These are phyloP conservation scores for Harpagifer antarcticus DNA, from an alignment of 2,797 vertebrate species.

Conservation along the genomic window DNA sequence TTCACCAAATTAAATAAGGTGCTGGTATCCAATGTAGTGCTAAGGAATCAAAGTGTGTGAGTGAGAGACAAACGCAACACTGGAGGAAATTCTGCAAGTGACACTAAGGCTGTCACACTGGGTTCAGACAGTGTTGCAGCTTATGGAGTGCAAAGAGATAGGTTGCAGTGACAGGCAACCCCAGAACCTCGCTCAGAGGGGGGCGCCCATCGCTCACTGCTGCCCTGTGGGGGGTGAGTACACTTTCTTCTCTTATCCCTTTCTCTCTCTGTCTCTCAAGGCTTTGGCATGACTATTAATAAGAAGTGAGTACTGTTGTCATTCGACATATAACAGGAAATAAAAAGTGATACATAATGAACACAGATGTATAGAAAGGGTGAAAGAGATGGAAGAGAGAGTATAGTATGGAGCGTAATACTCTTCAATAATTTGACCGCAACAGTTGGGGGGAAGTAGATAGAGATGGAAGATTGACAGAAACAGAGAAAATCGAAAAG, in stretches of 20 bases:
- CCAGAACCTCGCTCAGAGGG: constrained; percentile 58
- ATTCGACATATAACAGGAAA: constrained; percentile 34
- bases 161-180: constrained; percentile 64
- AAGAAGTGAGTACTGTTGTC: constrained; percentile 31
- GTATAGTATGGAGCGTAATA: constrained; percentile 6
- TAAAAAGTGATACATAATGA: constrained; percentile 29
- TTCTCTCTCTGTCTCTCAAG: constrained; percentile 15
- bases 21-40: constrained; percentile 14
- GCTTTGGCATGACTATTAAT: constrained; percentile 34
- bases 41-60: constrained; percentile 26
- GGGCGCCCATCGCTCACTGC: constrained; percentile 59
- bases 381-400: constrained; percentile 9
- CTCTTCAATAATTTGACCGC: constrained; percentile 10
- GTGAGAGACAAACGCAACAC: constrained; percentile 32
- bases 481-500: constrained; percentile 11
- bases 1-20: constrained; percentile 42
- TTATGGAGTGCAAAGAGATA: constrained; percentile 61
- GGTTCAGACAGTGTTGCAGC: constrained; percentile 61
- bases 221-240: constrained; percentile 50
- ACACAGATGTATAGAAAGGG: constrained; percentile 24
- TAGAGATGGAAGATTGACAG: not conserved
- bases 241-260: constrained; percentile 37
- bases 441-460: not conserved
- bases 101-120: constrained; percentile 43
- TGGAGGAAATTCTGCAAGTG: constrained; percentile 25